Evolutionary conservation across 2,888 invertebrate species (phyloP).

Genomic region (Mythimna albipuncta): DNA sequence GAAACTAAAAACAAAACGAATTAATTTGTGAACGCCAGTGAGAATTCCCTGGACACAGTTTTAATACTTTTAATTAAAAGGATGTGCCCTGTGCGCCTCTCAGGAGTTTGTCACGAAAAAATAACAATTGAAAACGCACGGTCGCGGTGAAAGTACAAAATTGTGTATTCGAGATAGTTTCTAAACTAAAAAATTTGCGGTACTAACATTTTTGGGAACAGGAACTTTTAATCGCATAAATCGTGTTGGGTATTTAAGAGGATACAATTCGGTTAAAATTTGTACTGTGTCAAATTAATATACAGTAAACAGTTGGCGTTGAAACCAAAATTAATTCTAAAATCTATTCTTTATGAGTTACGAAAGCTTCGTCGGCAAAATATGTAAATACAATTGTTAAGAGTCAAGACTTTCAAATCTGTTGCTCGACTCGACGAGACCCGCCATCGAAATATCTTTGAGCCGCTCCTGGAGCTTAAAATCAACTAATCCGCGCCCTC

Average conservation of each 20-base stretch:
- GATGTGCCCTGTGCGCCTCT: conserved; percentile 55
- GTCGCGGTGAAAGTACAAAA: conserved; percentile 35
- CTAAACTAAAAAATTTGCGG: conserved; percentile 42
- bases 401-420: conserved; percentile 38
- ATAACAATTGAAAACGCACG: conserved; percentile 52
- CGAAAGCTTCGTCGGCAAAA: conserved; percentile 26
- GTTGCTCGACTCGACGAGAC: conserved; percentile 19
- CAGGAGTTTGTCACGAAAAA: conserved; percentile 60
- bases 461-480: conserved; percentile 40
- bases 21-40: conserved; percentile 58
- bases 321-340: conserved; percentile 31
- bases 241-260: neutral
- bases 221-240: conserved; percentile 18
- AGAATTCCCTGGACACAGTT: conserved; percentile 56
- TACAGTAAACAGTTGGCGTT: conserved; percentile 11
- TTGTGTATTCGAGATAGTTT: conserved; percentile 37
- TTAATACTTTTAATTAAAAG: conserved; percentile 66
- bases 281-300: conserved; percentile 25
- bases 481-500: conserved; percentile 45
- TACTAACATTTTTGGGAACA: conserved; percentile 12
- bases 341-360: conserved; percentile 25
- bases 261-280: conserved; percentile 19
- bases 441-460: conserved; percentile 25
- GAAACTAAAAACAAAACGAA: conserved; percentile 67
- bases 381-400: conserved; percentile 50